Evolutionary conservation across 2,888 invertebrate genomes (phyloP).

Genomic region (Branchipolynoe longqiensis): DNA sequence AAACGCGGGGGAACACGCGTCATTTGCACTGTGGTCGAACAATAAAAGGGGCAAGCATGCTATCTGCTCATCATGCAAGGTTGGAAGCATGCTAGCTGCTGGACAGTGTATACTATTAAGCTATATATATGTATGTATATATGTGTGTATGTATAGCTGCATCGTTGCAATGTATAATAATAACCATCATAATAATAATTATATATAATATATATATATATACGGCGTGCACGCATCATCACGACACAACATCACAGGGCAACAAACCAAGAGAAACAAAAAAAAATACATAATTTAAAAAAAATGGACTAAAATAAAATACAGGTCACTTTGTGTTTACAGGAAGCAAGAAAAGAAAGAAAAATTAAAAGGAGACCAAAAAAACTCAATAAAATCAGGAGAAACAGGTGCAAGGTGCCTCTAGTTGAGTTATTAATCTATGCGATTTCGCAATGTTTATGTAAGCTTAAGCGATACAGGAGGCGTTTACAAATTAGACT

Average conservation of each 20-base stretch:
- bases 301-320: too few relatives aligned
- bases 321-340: conserved; percentile 34
- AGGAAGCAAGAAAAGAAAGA: conserved; percentile 27
- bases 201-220: too few relatives aligned
- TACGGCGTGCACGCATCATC: conserved; percentile 60
- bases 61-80: conserved; percentile 43
- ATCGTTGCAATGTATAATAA: conserved; percentile 1
- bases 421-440: conserved; percentile 5
- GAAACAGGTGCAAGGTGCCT: conserved; percentile 25
- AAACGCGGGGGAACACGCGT: too few relatives aligned
- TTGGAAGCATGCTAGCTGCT: conserved; percentile 1
- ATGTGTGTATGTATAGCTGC: too few relatives aligned
- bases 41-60: too few relatives aligned
- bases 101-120: conserved; percentile 15
- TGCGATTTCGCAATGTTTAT: conserved; percentile 22
- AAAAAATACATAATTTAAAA: too few relatives aligned
- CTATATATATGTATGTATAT: too few relatives aligned
- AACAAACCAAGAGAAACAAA: conserved; percentile 54
- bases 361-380: too few relatives aligned
- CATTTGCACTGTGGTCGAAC: too few relatives aligned
- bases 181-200: conserved; percentile 15
- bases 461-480: neutral
- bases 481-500: conserved; percentile 2
- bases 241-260: conserved; percentile 59
- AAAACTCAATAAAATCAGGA: too few relatives aligned